phyloP scores from a whole-genome alignment of 2,113 vertebrate genomes.

The Larimichthys polyactis region DNA sequence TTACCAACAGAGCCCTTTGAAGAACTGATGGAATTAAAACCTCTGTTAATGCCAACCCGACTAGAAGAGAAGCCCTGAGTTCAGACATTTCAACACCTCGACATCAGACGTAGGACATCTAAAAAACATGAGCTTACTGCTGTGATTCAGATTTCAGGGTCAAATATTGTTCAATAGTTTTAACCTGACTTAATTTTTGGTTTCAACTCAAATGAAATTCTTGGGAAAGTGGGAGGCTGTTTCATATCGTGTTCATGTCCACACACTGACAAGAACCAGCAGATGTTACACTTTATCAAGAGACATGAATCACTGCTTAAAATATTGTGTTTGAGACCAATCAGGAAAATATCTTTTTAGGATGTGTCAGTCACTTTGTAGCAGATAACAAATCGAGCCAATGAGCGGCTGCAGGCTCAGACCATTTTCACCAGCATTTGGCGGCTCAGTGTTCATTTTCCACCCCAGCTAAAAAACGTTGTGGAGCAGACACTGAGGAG shows the following conservation, averaged over 20 bases:
- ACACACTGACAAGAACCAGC: not conserved
- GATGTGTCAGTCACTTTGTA: not conserved
- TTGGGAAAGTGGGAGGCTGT: not conserved
- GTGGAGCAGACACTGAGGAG: slow-evolving; percentile 29
- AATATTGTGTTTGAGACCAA: not conserved
- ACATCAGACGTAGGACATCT: too few species aligned
- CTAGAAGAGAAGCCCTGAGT: not conserved
- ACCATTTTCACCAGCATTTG: not conserved
- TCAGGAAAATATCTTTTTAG: not conserved
- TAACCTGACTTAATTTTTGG: too few species aligned
- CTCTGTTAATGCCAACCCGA: not conserved
- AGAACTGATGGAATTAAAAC: not conserved
- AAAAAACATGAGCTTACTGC: not conserved
- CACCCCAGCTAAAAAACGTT: not conserved
- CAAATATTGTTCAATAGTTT: not conserved
- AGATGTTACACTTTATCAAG: not conserved
- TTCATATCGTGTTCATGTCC: not conserved
- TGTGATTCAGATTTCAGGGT: not conserved
- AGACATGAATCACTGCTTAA: not conserved
- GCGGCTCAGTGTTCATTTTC: slow-evolving; percentile 5
- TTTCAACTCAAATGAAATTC: too few species aligned
- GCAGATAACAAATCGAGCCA: not conserved
- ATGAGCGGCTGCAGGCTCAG: not conserved
- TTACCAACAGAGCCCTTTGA: not conserved
- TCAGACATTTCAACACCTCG: not conserved